phyloP scores from a whole-genome alignment of 2,888 invertebrate species.

The Ypsolopha scabrella region DNA sequence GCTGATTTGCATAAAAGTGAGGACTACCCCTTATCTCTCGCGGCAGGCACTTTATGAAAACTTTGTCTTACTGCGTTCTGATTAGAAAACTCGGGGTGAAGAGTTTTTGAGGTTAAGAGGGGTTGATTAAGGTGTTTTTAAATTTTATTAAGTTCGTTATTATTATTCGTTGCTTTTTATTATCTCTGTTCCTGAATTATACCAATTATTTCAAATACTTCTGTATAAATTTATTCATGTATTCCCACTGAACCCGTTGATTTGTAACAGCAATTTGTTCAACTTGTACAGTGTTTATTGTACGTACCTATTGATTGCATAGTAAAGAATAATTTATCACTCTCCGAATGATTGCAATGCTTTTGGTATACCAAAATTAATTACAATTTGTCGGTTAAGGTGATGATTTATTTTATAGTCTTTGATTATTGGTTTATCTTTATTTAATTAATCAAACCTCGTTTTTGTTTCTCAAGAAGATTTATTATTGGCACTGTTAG shows the following conservation, averaged over 20 bases:
- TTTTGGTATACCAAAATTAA: too few species aligned
- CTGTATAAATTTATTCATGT: too few species aligned
- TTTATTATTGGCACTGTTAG: too few species aligned
- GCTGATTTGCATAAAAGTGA: slow-evolving; percentile 58
- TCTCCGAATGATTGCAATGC: background rate
- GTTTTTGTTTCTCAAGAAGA: too few species aligned
- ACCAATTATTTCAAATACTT: too few species aligned
- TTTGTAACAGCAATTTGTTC: background rate
- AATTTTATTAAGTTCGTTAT: slow-evolving; percentile 15
- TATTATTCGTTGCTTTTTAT: background rate
- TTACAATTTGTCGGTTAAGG: too few species aligned
- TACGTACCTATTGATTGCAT: background rate
- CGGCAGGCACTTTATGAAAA: slow-evolving; percentile 60
- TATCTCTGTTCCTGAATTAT: too few species aligned
- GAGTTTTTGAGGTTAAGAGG: slow-evolving; percentile 33
- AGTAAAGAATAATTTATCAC: background rate
- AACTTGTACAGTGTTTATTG: background rate
- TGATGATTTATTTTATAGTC: too few species aligned
- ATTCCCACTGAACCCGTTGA: too few species aligned
- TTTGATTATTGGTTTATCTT: too few species aligned
- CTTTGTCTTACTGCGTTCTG: slow-evolving; percentile 58
- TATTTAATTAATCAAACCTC: too few species aligned
- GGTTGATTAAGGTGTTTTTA: slow-evolving; percentile 6
- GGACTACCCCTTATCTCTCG: slow-evolving; percentile 50
- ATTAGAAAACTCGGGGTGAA: slow-evolving; percentile 29